Base-by-base conservation (phyloP, 1,140 invertebrate genomes). In the Lordiphosa mommai region DNA sequence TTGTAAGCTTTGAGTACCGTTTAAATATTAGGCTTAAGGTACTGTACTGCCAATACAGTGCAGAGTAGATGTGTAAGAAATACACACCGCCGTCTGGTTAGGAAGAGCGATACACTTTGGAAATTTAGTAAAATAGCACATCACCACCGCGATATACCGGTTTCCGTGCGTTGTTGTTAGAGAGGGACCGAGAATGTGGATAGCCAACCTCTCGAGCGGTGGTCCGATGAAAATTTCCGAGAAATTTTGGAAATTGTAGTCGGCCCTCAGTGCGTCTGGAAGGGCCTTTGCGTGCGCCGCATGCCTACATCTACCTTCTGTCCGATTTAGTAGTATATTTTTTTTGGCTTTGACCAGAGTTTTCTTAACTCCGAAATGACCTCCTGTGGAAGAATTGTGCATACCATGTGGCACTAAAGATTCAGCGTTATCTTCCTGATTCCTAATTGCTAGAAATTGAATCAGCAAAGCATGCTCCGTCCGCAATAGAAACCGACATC, bases 121-220 rank as follows among this genome's bases (percentile, higher is more conserved):
- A 1, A 1, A 17, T 17, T 17, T 17, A 3, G 16, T 17, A 17
- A 17, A 17, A 2, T 17, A 17, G 16, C 3, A 17, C 16, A 17
- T 17, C 16, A 17, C 16, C 16, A 17, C 16, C 16, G 16, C 16
- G 16, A 3, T 17, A 3, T 17, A 17, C 3, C 16, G 16, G 3
- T 17, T 17, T 17, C 16, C 16, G 3, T 3, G 16, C 16, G 1
- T 17, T 1, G 16, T 17, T 9, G 33, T 34, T 1, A 66, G 57
- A 1, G 88, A 56, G 4, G 85, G 79, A 5, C 85, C 71, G 68
- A 90, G 58, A 80, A 92, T 53, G 87, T 90, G 55, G 9, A 87
- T 53, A 0, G 82, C 67, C 4, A 72, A 60, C 13, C 52, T 41
- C 1, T 86, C 53, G 30, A 88, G 85, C 16, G 70, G 80, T 17